Percentiles rank a stretch among this genome's conserved stretches.
Evolutionary conservation across 2,113 vertebrate species (phyloP).

Genomic region (Corvus hawaiiensis): DNA sequence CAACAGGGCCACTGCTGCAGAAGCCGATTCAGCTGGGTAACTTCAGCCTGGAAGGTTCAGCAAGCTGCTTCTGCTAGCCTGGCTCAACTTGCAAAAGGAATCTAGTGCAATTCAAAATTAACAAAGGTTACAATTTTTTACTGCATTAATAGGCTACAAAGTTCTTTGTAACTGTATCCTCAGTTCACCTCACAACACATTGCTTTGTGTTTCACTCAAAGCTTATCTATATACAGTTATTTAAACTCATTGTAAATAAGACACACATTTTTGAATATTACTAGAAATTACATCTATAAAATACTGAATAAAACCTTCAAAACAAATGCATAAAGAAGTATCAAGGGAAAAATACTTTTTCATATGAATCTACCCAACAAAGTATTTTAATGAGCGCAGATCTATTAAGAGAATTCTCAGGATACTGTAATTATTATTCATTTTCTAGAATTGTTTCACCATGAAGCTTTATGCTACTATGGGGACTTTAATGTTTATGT

Average conservation of each 20-base stretch:
- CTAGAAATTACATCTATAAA: slow-evolving; percentile 51
- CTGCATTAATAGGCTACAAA: neutral
- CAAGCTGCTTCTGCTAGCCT: neutral
- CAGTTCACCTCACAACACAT: neutral
- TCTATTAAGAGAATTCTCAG: slow-evolving; percentile 80
- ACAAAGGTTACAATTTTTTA: neutral
- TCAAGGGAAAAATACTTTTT: slow-evolving; percentile 67
- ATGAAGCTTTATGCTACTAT: slow-evolving; percentile 76
- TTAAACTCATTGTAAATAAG: slow-evolving; percentile 50
- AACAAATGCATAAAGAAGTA: slow-evolving; percentile 66
- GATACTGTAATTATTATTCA: slow-evolving; percentile 83
- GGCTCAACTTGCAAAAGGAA: neutral
- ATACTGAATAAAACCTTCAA: slow-evolving; percentile 59
- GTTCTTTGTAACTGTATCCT: neutral
- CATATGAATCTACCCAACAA: slow-evolving; percentile 72
- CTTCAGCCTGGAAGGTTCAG: neutral
- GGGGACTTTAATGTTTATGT: slow-evolving; percentile 82
- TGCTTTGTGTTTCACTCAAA: neutral
- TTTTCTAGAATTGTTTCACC: slow-evolving; percentile 81
- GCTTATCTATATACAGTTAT: neutral
- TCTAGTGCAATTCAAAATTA: neutral
- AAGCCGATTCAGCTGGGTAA: neutral
- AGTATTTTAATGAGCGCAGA: slow-evolving; percentile 76
- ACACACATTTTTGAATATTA: slow-evolving; percentile 44
- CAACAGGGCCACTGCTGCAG: neutral